Percentiles rank a stretch among this genome's conserved stretches.
Evolutionary conservation across 2,797 vertebrate genomes (phyloP).

Genomic region (Chanos chanos): DNA sequence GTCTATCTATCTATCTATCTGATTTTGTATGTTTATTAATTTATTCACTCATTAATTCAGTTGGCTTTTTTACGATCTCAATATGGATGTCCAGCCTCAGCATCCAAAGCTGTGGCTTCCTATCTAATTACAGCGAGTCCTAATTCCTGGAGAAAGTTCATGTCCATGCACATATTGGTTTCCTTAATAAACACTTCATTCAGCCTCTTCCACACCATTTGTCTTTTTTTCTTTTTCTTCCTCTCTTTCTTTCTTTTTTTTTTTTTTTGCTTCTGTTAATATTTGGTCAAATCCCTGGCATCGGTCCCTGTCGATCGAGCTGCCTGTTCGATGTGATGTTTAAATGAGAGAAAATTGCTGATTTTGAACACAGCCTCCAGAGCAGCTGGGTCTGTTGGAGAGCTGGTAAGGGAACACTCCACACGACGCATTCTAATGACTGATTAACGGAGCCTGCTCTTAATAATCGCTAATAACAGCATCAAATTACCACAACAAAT

Average conservation of each 20-base stretch:
- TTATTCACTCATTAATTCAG: too few relatives aligned
- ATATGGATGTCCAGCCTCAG: too few relatives aligned
- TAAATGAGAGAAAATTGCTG: constrained; percentile 63
- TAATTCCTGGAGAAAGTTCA: constrained; percentile 40
- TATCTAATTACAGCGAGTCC: constrained; percentile 9
- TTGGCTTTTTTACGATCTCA: too few relatives aligned
- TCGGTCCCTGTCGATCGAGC: constrained; percentile 14
- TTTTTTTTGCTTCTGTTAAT: constrained; percentile 37
- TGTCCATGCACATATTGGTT: constrained; percentile 26
- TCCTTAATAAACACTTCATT: constrained; percentile 38
- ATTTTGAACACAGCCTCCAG: constrained; percentile 54
- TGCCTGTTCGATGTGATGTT: constrained; percentile 31
- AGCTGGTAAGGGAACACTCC: constrained; percentile 68
- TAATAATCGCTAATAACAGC: constrained; percentile 71
- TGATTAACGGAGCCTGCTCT: constrained; percentile 63
- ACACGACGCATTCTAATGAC: constrained; percentile 70
- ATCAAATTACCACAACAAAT: constrained; percentile 71
- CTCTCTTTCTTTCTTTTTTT: constrained; percentile 21
- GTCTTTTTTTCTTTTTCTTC: constrained; percentile 28
- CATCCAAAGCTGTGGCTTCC: not conserved
- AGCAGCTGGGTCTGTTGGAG: constrained; percentile 67
- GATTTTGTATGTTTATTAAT: too few relatives aligned
- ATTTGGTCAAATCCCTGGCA: constrained; percentile 29
- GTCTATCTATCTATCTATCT: too few relatives aligned
- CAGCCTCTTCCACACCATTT: constrained; percentile 23